Percentiles rank a stretch among this genome's conserved stretches.
Conservation (phyloP, 1,140 invertebrate genomes). For the Potamilus streckersoni region DNA sequence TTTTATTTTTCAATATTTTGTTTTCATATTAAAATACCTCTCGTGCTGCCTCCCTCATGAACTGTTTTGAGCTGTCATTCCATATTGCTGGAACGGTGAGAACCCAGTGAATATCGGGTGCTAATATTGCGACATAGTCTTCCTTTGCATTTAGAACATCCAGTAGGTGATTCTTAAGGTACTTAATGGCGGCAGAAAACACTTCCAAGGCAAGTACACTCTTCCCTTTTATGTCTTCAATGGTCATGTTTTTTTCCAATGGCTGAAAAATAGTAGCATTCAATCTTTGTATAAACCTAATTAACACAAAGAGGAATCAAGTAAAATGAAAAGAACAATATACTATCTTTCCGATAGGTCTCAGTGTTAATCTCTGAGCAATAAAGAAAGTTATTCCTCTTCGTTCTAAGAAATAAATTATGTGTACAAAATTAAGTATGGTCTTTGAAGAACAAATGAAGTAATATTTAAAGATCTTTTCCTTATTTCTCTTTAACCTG, state of each 20-base stretch:
- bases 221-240: conserved; percentile 23
- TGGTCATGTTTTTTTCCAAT: conserved; percentile 11
- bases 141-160: not conserved
- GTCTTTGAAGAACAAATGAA: too few species aligned
- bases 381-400: too few species aligned
- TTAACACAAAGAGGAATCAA: too few species aligned
- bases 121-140: not conserved
- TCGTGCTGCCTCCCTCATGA: conserved; percentile 27
- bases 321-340: too few species aligned
- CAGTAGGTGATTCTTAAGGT: conserved; percentile 2
- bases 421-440: too few species aligned
- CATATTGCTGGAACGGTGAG: conserved; percentile 25
- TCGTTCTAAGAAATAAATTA: too few species aligned
- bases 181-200: conserved; percentile 11
- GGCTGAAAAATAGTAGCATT: conserved; percentile 8
- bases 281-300: not conserved
- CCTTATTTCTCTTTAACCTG: too few species aligned
- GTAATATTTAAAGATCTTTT: too few species aligned
- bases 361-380: too few species aligned
- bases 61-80: conserved; percentile 21
- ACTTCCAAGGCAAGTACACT: conserved; percentile 14
- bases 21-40: not conserved
- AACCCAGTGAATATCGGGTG: conserved; percentile 17
- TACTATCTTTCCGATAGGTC: too few species aligned
- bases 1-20: too few species aligned